Base-by-base conservation (phyloP, 2,888 invertebrate species). In the Apamea crenata region DNA sequence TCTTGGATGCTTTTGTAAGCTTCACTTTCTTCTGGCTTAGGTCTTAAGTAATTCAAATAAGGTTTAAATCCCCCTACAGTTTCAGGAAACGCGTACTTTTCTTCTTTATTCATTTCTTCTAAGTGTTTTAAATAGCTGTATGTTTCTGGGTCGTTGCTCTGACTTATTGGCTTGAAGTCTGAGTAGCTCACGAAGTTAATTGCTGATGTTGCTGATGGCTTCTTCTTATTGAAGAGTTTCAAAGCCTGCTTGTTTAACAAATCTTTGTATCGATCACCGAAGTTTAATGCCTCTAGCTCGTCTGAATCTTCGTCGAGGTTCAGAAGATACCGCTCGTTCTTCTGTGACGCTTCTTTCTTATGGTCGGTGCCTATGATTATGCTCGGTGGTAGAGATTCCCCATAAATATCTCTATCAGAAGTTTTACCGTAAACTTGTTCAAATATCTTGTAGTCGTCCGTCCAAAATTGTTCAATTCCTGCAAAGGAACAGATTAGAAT, bases 351-450 rank as follows among this genome's bases (percentile, higher is more conserved):
- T 70, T 93, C 91, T 12, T 89, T 82, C 66, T 89, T 89, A 16
- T 87, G 88, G 5, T 91, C 92, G 18, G 25, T 79, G 32, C 81
- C 81, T n/a, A 83, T 53, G 32, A 40, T 91, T 10, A 93, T 81
- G 71, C 86, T 88, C 0, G 95, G 91, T 10, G 96, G 96, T 36
- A 96, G 82, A 0, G 91, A 91, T 0, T 88, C 92, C 8, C 96
- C 95, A 63, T 94, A 97, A 0, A 96, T 91, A 1, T 96, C 94
- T 78, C 92, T 95, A 85, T 97, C 96, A 0, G 96, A 96, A 4
- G 96, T 96, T 87, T 93, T 96, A 0, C 96, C 96, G 84, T 96
- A 97, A 8, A 96, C 90, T 86, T 96, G 95, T 67, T 96, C 95
- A 83, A 96, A 95, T 2, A 94, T 91, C 85, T 96, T 97, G 89